Base-by-base conservation (phyloP, 2,888 invertebrate species). In the Mythimna lalbum region DNA sequence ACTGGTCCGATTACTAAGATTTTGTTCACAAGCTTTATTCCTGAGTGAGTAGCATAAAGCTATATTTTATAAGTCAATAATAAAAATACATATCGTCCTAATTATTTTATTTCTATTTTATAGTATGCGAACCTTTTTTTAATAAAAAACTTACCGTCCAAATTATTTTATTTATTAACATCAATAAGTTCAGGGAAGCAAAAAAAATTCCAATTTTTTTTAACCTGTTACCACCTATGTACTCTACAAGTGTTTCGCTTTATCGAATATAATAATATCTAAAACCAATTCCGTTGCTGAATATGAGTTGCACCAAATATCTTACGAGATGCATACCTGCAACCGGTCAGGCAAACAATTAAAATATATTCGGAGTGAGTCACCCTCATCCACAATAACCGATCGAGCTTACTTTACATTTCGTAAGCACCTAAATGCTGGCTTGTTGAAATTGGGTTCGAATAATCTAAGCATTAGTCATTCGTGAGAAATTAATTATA, bases 291-390 rank as follows among this genome's bases (percentile, higher is more conserved):
- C 27, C n/a, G 50, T 55, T 65, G 55, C 47, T 57, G 27, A 64
- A 39, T 53, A 31, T 57, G 36, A 62, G 36, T 66, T 72, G 55
- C 64, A 77, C 56, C 52, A 71, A 80, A 72, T 80, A 74, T 64
- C 52, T 71, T 47, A 23, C 62, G 57, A 71, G 69, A 80, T 73
- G 73, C 78, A 76, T 76, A 72, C 75, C 74, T 70, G 80, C 21
- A 63, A 78, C 76, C 72, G 76, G 73, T 77, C 75, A 65, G 65
- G 47, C 65, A 55, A 75, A 78, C 79, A 82, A 87, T 88, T 85
- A 84, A 87, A 87, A 86, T 86, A 80, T 78, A 66, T 83, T 75
- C 55, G 56, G 60, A 75, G 59, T 88, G 88, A 88, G 74, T 88
- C 88, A 86, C 80, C 50, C 21, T 31, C 27, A 72, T 69, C 69